Base-by-base conservation (phyloP, 2,797 vertebrate species). In the Cynodonichthys magdalenae region DNA sequence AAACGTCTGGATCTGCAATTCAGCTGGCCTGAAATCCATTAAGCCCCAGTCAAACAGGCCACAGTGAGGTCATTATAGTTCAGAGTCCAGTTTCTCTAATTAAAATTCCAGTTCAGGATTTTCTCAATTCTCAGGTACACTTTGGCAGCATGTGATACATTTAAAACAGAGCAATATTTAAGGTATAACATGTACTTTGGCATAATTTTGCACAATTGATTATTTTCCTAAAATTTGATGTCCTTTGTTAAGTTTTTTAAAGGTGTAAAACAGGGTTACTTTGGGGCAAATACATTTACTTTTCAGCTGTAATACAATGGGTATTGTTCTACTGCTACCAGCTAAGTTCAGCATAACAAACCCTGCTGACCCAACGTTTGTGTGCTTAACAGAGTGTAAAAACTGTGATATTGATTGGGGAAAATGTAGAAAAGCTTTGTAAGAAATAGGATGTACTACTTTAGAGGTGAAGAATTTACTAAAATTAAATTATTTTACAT, bases 281-380 rank as follows among this genome's bases (percentile, higher is more conserved):
- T 59, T 41, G 39, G 66, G 60, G 20, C 63, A 63, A 82, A 76
- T 46, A 59, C 69, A 76, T 63, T 76, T 68, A 67, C 47, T 53
- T 59, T 77, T 77, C 74, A 74, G 70, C 66, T 52, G 46, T 56
- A 59, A 61, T 51, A 82, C 79, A 84, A 70, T 53, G 49, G 67
- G 48, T 65, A 70, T 84, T 74, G 75, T 78, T 84, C 24, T 73
- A 68, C 73, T 63, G 66, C 50, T 71, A 75, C 59, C 59, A 70
- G 70, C 73, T 71, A 53, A 78, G 69, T 73, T 71, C 71, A 51
- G 66, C 57, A 77, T 55, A 72, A 75, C 62, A 85, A 79, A 83
- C 75, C 67, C 77, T 83, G 80, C 86, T 87, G 86, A 84, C 47
- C 45, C 59, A 44, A 59, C 11, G 0, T 45, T 65, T 73, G 48